Evolutionary conservation across 2,888 invertebrate genomes (phyloP).

Genomic region (Anodontia alba): DNA sequence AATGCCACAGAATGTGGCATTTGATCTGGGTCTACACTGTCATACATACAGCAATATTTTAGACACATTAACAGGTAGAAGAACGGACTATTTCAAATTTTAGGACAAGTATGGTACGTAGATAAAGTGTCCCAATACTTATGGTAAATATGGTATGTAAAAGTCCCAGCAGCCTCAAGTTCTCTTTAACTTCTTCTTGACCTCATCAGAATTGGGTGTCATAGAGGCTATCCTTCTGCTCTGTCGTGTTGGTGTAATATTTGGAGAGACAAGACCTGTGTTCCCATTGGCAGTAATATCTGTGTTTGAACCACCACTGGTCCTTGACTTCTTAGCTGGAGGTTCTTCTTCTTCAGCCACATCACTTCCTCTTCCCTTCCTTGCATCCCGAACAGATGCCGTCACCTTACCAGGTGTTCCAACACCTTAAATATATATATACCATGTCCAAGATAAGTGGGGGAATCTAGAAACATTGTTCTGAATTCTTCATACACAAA

Average conservation of each 20-base stretch:
- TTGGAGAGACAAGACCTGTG: conserved; percentile 13
- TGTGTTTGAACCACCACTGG: conserved; percentile 14
- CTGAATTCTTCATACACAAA: no score
- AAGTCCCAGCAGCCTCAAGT: conserved; percentile 42
- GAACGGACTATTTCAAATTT: no score
- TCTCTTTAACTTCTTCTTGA: conserved; percentile 68
- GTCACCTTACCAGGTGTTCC: conserved; percentile 36
- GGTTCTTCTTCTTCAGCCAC: conserved; percentile 27
- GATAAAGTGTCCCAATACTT: no score
- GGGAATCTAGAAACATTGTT: no score
- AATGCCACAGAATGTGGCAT: no score
- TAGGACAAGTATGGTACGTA: no score
- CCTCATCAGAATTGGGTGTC: conserved; percentile 72
- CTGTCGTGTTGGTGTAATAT: conserved; percentile 70
- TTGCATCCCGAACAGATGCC: conserved; percentile 14
- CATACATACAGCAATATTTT: no score
- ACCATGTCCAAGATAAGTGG: no score
- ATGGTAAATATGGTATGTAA: no score
- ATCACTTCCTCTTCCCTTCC: conserved; percentile 15
- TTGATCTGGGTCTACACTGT: no score
- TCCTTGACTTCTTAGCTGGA: conserved; percentile 47
- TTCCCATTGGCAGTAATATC: conserved; percentile 40
- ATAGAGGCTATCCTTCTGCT: conserved; percentile 76
- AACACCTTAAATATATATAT: conserved; percentile 45
- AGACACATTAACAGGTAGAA: no score